A percentile compares a stretch with the other conserved stretches of the same genome.
phyloP scores from a whole-genome alignment of 1,140 invertebrate genomes.

The Dendrolimus kikuchii region DNA sequence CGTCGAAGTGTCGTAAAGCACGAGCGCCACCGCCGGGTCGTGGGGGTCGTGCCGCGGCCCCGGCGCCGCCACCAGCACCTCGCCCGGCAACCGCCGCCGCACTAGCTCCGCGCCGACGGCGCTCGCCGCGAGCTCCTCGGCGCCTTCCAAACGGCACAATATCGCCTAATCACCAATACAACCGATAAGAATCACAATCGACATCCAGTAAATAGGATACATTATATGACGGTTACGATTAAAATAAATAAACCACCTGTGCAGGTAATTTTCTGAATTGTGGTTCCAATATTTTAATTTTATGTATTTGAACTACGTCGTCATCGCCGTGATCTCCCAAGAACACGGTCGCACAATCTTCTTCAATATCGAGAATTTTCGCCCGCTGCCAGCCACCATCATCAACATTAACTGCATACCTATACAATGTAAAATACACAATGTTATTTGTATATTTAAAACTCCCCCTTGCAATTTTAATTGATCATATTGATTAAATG shows the following conservation, averaged over 20 bases:
- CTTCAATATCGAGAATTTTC: conserved; percentile 67
- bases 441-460: neutral
- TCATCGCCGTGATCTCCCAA: conserved; percentile 78
- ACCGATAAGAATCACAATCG: conserved; percentile 4
- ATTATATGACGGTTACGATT: neutral
- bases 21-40: conserved; percentile 50
- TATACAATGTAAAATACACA: conserved; percentile 24
- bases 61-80: conserved; percentile 55
- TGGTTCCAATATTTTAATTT: conserved; percentile 71
- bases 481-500: no score
- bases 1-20: conserved; percentile 61
- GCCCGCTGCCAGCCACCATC: conserved; percentile 75
- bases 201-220: neutral
- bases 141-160: conserved; percentile 72
- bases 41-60: conserved; percentile 47
- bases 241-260: conserved; percentile 65
- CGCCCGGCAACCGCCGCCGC: conserved; percentile 42
- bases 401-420: conserved; percentile 75
- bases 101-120: conserved; percentile 48
- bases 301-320: conserved; percentile 55
- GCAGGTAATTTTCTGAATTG: conserved; percentile 73
- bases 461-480: no score
- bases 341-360: conserved; percentile 69
- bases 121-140: conserved; percentile 72
- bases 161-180: conserved; percentile 67